phyloP scores from a whole-genome alignment of 2,797 vertebrate species.

The Molossus alvarezi region DNA sequence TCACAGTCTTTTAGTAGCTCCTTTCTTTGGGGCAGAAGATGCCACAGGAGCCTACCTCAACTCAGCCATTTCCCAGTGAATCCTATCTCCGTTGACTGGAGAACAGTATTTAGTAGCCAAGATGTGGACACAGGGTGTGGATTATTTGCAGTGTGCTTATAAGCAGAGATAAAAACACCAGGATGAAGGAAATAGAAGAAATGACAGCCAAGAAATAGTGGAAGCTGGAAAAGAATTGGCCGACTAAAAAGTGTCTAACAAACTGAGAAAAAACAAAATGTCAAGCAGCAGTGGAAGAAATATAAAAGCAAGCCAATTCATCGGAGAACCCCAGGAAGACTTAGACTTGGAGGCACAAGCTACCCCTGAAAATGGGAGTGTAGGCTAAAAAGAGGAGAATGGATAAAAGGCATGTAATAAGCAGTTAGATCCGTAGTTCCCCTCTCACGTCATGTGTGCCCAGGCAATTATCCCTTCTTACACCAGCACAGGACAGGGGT shows the following conservation, averaged over 20 bases:
- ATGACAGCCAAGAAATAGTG: neutral
- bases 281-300: neutral
- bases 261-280: constrained; percentile 1
- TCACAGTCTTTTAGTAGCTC: neutral
- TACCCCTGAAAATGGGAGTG: neutral
- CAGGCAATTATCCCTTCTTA: neutral
- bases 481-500: neutral
- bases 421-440: neutral
- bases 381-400: neutral
- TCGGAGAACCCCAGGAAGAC: neutral
- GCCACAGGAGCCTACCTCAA: neutral
- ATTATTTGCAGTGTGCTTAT: neutral
- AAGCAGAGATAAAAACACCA: constrained; percentile 32
- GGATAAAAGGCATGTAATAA: neutral
- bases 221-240: constrained; percentile 8
- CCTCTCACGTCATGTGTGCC: neutral
- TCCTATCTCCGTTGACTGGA: neutral
- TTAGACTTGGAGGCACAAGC: neutral
- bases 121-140: neutral
- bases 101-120: constrained; percentile 6
- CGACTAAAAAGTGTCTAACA: neutral
- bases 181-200: neutral
- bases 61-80: neutral
- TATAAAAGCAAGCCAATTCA: neutral
- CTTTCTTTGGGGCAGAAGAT: neutral